phyloP scores from a whole-genome alignment of 2,113 vertebrate genomes.

The Syngnathoides biaculeatus region DNA sequence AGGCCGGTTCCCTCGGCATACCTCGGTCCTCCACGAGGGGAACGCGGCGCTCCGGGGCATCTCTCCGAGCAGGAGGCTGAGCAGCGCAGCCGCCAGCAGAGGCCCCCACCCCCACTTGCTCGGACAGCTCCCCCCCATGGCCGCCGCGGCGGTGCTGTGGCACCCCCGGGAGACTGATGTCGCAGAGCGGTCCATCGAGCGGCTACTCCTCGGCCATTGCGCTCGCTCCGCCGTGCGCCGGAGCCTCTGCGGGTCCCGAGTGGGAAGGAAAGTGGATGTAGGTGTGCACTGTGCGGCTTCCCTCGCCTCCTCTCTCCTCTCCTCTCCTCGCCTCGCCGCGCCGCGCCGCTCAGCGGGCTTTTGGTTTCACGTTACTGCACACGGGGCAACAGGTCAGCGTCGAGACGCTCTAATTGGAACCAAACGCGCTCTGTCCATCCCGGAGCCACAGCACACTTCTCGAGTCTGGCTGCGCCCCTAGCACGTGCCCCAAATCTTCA shows the following conservation, averaged over 20 bases:
- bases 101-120: conserved; percentile 36
- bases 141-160: conserved; percentile 44
- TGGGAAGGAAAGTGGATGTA: conserved; percentile 10
- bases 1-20: conserved; percentile 47
- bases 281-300: conserved; percentile 22
- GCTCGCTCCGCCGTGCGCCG: conserved; percentile 2
- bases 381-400: conserved; percentile 67
- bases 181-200: conserved; percentile 28
- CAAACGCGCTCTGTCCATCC: conserved; percentile 53
- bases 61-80: conserved; percentile 61
- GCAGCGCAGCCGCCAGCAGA: conserved; percentile 59
- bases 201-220: conserved; percentile 47
- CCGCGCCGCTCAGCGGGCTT: conserved; percentile 49
- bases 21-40: conserved; percentile 72
- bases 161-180: conserved; percentile 41
- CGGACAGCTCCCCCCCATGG: conserved; percentile 54
- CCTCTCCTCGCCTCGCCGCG: too few species aligned
- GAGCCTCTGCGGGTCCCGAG: conserved; percentile 12
- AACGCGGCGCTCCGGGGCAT: conserved; percentile 67
- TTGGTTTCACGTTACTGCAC: conserved; percentile 69
- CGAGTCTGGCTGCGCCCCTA: background rate
- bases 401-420: conserved; percentile 65
- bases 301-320: conserved; percentile 28
- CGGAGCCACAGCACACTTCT: conserved; percentile 13
- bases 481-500: background rate